Base-by-base conservation (phyloP, 2,888 invertebrate genomes). In the Ichneumon xanthorius region DNA sequence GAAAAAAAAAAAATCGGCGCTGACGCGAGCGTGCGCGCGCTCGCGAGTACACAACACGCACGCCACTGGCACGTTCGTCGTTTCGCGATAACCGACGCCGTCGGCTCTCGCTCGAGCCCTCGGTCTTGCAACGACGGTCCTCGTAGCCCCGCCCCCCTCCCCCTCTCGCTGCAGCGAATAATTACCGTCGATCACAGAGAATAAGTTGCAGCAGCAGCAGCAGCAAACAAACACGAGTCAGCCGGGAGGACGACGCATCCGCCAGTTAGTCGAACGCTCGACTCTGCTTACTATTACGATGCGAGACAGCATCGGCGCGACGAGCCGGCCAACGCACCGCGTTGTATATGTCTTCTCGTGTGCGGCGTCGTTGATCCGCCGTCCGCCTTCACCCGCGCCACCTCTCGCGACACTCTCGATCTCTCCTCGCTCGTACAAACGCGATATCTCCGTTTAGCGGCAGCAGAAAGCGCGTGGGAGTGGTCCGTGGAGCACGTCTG, bases 311-410 rank as follows among this genome's bases (percentile, higher is more conserved):
- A 68, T 68, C 68, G 37, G 26, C 61, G 30, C 48, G 48, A 71
- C 58, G 53, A 65, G 67, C 53, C 77, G 70, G 68, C 76, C 67
- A 72, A 80, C 82, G 73, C 84, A 81, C 86, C 79, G 53, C 75
- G 22, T 40, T 48, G 48, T 68, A 37, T 72, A 71, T 82, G 55
- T 72, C 73, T 26, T 80, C 77, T 86, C 83, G 82, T 82, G 80
- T 72, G 85, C 87, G 81, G 80, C 83, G 80, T 68, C 80, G 82
- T 61, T 82, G 76, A 53, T 81, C 80, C 77, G 55, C 79, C 84
- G 75, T 77, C 55, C 86, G 80, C 84, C 73, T 76, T 55, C 55
- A 30, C 55, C 61, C 40, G 22, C 50, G 48, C 71, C 71, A 37
- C 77, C 73, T 61, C 58, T 58, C 33, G 37, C 53, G 19, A 19